Percentiles rank a stretch among this genome's conserved stretches.
Conservation (phyloP, 2,113 vertebrate species). For the Columba janthina region DNA sequence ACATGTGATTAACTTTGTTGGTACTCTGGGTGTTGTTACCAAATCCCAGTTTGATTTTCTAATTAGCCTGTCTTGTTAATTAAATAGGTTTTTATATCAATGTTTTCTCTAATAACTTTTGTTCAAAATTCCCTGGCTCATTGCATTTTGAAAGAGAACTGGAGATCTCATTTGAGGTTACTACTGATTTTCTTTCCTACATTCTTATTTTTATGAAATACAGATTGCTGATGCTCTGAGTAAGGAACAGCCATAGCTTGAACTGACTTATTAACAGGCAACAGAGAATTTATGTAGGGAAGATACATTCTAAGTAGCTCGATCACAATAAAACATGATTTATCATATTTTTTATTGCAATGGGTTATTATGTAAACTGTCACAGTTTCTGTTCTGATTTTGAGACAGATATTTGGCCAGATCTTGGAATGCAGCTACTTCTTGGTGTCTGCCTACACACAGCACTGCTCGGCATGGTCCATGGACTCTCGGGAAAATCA, state of each 20-base stretch:
- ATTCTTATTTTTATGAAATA: neutral
- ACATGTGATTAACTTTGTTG: neutral
- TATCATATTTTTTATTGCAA: neutral
- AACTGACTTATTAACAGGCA: neutral
- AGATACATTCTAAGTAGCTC: neutral
- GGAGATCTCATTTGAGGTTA: neutral
- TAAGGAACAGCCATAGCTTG: neutral
- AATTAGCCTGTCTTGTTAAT: conserved; percentile 13
- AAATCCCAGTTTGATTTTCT: neutral
- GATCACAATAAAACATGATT: neutral
- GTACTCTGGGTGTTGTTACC: neutral
- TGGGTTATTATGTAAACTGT: neutral
- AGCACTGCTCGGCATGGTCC: neutral
- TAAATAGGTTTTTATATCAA: conserved; percentile 6
- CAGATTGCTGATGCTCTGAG: neutral
- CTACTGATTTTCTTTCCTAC: neutral
- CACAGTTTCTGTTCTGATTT: neutral
- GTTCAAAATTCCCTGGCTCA: neutral
- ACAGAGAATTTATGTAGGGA: neutral
- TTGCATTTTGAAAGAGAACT: neutral
- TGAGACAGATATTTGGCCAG: neutral
- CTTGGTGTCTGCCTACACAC: neutral
- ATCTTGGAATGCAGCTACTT: accelerated
- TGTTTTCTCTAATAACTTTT: neutral
- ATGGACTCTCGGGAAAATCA: neutral